These are phyloP conservation scores for Diaperis boleti DNA, from an alignment of 2,888 invertebrate genomes.

Conservation along the genomic window DNA sequence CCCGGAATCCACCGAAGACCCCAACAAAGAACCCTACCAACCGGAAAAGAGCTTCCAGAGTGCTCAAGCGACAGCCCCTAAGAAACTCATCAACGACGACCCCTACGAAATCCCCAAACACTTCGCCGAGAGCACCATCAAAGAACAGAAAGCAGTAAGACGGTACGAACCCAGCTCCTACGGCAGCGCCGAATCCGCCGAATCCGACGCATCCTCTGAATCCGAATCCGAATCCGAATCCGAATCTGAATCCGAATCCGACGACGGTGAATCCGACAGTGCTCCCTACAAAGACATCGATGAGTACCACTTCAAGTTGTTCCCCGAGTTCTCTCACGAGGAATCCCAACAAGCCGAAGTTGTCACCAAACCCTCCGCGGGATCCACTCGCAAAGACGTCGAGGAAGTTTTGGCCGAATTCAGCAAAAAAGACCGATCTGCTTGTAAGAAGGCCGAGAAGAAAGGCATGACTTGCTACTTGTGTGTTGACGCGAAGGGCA, in stretches of 20 bases:
- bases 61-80: constrained; percentile 38
- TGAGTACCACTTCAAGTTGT: constrained; percentile 66
- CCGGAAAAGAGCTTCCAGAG: constrained; percentile 5
- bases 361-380: constrained; percentile 61
- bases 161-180: constrained; percentile 50
- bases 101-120: constrained; percentile 57
- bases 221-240: constrained; percentile 47
- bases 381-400: constrained; percentile 74
- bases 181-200: constrained; percentile 41
- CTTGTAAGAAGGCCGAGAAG: constrained; percentile 78
- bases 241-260: constrained; percentile 37
- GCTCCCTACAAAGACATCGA: constrained; percentile 68
- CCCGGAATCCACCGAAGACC: constrained; percentile 17
- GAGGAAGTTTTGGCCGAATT: constrained; percentile 81
- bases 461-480: constrained; percentile 84
- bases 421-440: constrained; percentile 77
- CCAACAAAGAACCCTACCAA: constrained; percentile 12
- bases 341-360: constrained; percentile 62
- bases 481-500: constrained; percentile 77
- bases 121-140: constrained; percentile 53
- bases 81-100: constrained; percentile 49
- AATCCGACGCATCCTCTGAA: too few species aligned
- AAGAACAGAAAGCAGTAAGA: constrained; percentile 42
- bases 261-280: constrained; percentile 26
- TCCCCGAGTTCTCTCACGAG: constrained; percentile 63